phyloP scores from a whole-genome alignment of 2,113 vertebrate genomes.

The Cottus gobio region DNA sequence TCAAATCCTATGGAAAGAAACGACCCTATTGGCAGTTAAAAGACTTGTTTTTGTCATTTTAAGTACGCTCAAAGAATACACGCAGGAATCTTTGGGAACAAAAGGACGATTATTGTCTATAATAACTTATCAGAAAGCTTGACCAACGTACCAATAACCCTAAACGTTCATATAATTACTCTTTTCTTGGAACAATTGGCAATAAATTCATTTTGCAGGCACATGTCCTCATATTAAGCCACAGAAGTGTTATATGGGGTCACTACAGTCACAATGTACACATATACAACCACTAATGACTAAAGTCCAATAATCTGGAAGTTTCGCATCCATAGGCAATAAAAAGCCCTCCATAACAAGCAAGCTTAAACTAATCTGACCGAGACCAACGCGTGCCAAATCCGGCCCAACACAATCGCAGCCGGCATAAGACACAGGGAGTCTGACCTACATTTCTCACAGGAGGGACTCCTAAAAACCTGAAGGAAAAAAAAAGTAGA shows the following conservation, averaged over 20 bases:
- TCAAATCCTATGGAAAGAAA: not conserved
- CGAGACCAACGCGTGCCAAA: conserved; percentile 50
- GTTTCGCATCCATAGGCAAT: conserved; percentile 27
- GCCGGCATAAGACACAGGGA: conserved; percentile 28
- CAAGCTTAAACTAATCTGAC: conserved; percentile 53
- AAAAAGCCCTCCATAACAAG: conserved; percentile 22
- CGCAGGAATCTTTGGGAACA: not conserved
- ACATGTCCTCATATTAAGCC: not conserved
- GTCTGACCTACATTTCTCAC: conserved; percentile 72
- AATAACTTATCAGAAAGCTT: not conserved
- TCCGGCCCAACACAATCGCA: conserved; percentile 26
- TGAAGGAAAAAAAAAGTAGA: not conserved
- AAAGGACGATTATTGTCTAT: no score
- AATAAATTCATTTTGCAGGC: not conserved
- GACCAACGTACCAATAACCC: not conserved
- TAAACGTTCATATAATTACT: not conserved
- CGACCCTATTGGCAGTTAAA: not conserved
- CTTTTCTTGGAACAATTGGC: not conserved
- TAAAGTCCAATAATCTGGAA: conserved; percentile 39
- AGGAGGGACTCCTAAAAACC: conserved; percentile 26
- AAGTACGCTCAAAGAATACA: not conserved
- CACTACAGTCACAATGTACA: not conserved
- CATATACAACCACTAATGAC: not conserved
- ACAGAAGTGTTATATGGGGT: not conserved
- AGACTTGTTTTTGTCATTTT: not conserved